Evolutionary conservation across 2,113 vertebrate genomes (phyloP), one percentile per base, ranked within the genome.

Genomic region (Casuarius casuarius): DNA sequence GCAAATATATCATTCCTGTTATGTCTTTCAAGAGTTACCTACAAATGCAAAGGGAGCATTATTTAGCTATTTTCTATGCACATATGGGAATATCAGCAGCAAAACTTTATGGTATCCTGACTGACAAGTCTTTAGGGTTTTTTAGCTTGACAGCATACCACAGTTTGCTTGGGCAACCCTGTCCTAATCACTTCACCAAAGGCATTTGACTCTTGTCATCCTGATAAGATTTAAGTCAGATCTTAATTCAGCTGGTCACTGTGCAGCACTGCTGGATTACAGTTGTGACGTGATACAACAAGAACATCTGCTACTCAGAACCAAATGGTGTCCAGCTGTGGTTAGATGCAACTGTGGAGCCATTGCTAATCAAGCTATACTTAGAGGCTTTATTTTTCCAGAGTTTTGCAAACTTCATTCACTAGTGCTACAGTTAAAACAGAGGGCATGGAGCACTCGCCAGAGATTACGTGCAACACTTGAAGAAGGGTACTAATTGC

Each of bases 81-180:
- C 29, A 67, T 18, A 12, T 0, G n/a, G 12, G 20, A 81, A 87
- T 14, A 90, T 20, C 16, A 89, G 33, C 52, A 82, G 33, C 35
- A 82, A 94, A 52, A 21, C 8, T 52, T 59, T 11, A 8, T 23
- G 5, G 26, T 22, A 56, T 14, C 23, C 10, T 0, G 0, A 48
- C 5, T 49, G 20, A 68, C 4, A 35, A 89, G 20, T 0, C 3
- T 72, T 84, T 19, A 71, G 40, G 25, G 4, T 28, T 65, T 71
- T 81, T 72, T 46, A 78, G 21, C 51, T 67, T 12, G 3, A 42
- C 28, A 65, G 49, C 52, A 48, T 8, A 61, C 18, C 17, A 33
- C 8, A 38, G 10, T 26, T 80, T 66, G 3, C 11, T 85, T 51
- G 38, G 19, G 61, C 35, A 90, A 16, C 12, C 5, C 52, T 87